phyloP scores from a whole-genome alignment of 2,113 vertebrate genomes.

The Misgurnus mizolepis region DNA sequence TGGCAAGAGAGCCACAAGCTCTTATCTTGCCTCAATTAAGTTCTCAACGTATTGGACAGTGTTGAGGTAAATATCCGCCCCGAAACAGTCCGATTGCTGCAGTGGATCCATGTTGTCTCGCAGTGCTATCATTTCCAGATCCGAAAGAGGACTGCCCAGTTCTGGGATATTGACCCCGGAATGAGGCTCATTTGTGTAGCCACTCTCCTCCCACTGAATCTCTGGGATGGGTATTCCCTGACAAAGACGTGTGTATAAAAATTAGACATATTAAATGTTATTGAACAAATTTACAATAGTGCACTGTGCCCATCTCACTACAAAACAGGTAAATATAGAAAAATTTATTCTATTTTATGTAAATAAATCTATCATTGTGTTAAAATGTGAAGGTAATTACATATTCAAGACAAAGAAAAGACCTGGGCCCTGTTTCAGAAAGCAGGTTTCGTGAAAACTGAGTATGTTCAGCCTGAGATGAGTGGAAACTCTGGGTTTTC shows the following conservation, averaged over 20 bases:
- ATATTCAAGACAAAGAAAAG: no score
- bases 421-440: no score
- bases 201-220: neutral
- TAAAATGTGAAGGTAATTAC: no score
- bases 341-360: no score
- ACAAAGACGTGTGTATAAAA: neutral
- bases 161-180: neutral
- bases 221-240: conserved; percentile 5
- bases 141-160: neutral
- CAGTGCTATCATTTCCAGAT: neutral
- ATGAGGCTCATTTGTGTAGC: neutral
- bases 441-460: no score
- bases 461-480: no score
- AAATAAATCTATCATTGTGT: neutral
- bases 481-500: no score
- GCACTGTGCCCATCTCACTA: no score
- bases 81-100: conserved; percentile 1
- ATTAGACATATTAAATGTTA: no score
- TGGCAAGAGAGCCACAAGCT: no score
- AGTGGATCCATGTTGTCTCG: conserved; percentile 17
- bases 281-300: neutral
- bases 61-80: conserved; percentile 2
- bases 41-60: conserved; percentile 22
- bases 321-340: no score
- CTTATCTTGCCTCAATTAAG: neutral